Percentiles rank a stretch among this genome's conserved stretches.
These are phyloP conservation scores for Zygaena filipendulae DNA, from an alignment of 2,888 invertebrate species.

Conservation along the genomic window DNA sequence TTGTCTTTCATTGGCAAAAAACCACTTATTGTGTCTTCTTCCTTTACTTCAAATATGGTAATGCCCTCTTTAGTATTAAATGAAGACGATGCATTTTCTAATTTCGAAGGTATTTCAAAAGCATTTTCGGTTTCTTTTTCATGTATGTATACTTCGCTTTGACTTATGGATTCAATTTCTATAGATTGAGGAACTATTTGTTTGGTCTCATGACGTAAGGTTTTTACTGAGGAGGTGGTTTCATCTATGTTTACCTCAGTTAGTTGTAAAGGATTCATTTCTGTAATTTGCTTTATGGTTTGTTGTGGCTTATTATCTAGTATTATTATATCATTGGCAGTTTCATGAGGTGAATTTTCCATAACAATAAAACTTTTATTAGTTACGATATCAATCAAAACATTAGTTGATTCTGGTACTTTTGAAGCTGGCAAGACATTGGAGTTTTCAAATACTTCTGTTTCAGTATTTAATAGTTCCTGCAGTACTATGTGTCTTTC, in stretches of 20 bases:
- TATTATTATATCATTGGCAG: slow-evolving; percentile 40
- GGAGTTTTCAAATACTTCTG: slow-evolving; percentile 32
- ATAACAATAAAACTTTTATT: slow-evolving; percentile 31
- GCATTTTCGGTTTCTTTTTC: slow-evolving; percentile 32
- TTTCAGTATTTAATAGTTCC: slow-evolving; percentile 27
- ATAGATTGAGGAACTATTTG: slow-evolving; percentile 23
- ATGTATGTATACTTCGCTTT: slow-evolving; percentile 31
- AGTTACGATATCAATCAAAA: slow-evolving; percentile 29
- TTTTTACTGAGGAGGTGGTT: too few species aligned
- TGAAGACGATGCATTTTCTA: slow-evolving; percentile 30
- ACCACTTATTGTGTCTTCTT: slow-evolving; percentile 32
- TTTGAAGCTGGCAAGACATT: slow-evolving; percentile 20
- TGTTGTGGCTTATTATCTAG: slow-evolving; percentile 40
- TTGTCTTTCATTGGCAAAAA: slow-evolving; percentile 24
- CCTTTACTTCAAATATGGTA: slow-evolving; percentile 40
- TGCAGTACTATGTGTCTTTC: slow-evolving; percentile 27
- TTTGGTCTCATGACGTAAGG: slow-evolving; percentile 20
- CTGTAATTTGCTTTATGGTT: slow-evolving; percentile 36
- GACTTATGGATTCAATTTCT: slow-evolving; percentile 29
- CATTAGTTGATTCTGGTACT: slow-evolving; percentile 25
- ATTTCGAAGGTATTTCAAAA: slow-evolving; percentile 20
- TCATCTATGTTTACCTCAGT: slow-evolving; percentile 35
- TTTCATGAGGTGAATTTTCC: slow-evolving; percentile 46
- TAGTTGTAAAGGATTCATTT: slow-evolving; percentile 35
- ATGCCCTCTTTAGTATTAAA: slow-evolving; percentile 35